Evolutionary conservation across 1,140 invertebrate genomes (phyloP).

Genomic region (Calephelis nemesis): DNA sequence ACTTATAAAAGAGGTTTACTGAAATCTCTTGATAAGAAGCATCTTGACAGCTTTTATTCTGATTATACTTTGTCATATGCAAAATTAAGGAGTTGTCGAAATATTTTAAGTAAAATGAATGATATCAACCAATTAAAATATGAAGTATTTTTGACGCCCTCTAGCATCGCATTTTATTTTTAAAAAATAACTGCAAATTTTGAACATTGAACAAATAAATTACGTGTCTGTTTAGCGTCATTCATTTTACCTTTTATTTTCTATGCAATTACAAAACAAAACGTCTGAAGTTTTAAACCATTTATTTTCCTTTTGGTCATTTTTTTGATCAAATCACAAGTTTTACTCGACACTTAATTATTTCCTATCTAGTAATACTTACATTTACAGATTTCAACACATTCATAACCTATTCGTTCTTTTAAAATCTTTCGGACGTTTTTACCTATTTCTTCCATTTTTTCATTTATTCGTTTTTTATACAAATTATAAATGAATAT

Average conservation of each 20-base stretch:
- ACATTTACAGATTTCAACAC: conserved; percentile 19
- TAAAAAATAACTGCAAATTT: too few relatives aligned
- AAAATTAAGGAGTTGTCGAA: conserved; percentile 7
- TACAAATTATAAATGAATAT: conserved; percentile 21
- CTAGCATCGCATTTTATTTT: too few relatives aligned
- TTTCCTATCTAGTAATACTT: conserved; percentile 53
- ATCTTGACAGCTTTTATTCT: conserved; percentile 77
- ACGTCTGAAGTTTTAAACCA: conserved; percentile 58
- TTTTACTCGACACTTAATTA: conserved; percentile 46
- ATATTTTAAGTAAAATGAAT: conserved; percentile 43
- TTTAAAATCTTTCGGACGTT: conserved; percentile 27
- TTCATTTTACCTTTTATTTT: conserved; percentile 29
- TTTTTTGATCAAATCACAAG: conserved; percentile 62
- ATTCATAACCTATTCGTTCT: conserved; percentile 23
- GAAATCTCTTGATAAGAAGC: conserved; percentile 60
- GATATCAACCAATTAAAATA: conserved; percentile 26
- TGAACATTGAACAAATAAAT: too few relatives aligned
- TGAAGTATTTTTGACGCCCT: neutral
- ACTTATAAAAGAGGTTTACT: conserved; percentile 57
- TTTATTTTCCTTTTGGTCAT: conserved; percentile 77
- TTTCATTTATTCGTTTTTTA: conserved; percentile 19
- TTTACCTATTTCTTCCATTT: conserved; percentile 19
- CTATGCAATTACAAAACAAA: conserved; percentile 17
- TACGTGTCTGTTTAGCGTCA: conserved; percentile 23
- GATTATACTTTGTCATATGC: conserved; percentile 23